Percentiles rank a stretch among this genome's conserved stretches.
These are phyloP conservation scores for Zaprionus vittiger DNA, from an alignment of 1,140 invertebrate genomes.

Conservation along the genomic window DNA sequence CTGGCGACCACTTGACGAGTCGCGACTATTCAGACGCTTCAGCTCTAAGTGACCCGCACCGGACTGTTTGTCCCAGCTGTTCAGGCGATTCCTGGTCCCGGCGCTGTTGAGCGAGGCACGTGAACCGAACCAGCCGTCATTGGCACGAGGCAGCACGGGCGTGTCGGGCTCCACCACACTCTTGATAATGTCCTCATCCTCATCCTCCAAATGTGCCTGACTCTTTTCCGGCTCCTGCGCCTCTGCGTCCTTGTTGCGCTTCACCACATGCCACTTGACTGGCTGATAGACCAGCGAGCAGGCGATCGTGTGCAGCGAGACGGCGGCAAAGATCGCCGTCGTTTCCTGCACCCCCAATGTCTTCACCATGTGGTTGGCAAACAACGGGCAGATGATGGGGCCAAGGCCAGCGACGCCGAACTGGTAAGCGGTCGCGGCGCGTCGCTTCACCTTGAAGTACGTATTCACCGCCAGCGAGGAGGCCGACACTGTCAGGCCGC, in stretches of 20 bases:
- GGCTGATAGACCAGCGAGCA: slow-evolving; percentile 87
- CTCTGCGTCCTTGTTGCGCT: slow-evolving; percentile 71
- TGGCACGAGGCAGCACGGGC: slow-evolving; percentile 87
- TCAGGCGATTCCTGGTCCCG: slow-evolving; percentile 64
- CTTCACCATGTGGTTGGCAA: slow-evolving; percentile 86
- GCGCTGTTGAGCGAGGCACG: slow-evolving; percentile 74
- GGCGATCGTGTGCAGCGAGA: slow-evolving; percentile 86
- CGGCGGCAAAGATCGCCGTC: slow-evolving; percentile 86
- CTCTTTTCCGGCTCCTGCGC: slow-evolving; percentile 49
- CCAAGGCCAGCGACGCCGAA: slow-evolving; percentile 87
- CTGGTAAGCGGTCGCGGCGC: slow-evolving; percentile 86
- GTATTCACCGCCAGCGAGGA: slow-evolving; percentile 87
- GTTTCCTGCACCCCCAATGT: slow-evolving; percentile 86
- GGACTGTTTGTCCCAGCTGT: slow-evolving; percentile 63
- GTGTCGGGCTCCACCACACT: slow-evolving; percentile 87
- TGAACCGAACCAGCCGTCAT: slow-evolving; percentile 88
- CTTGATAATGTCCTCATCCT: slow-evolving; percentile 65
- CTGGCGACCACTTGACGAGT: slow-evolving; percentile 31
- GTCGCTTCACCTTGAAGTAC: slow-evolving; percentile 86
- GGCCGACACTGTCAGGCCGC: slow-evolving; percentile 87
- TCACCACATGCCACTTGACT: slow-evolving; percentile 87
- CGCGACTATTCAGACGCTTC: slow-evolving; percentile 65
- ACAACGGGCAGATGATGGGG: slow-evolving; percentile 86
- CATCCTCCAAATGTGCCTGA: slow-evolving; percentile 50
- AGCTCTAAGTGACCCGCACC: slow-evolving; percentile 61